Conservation (phyloP, 2,113 vertebrate species). For the Eptesicus fuscus region DNA sequence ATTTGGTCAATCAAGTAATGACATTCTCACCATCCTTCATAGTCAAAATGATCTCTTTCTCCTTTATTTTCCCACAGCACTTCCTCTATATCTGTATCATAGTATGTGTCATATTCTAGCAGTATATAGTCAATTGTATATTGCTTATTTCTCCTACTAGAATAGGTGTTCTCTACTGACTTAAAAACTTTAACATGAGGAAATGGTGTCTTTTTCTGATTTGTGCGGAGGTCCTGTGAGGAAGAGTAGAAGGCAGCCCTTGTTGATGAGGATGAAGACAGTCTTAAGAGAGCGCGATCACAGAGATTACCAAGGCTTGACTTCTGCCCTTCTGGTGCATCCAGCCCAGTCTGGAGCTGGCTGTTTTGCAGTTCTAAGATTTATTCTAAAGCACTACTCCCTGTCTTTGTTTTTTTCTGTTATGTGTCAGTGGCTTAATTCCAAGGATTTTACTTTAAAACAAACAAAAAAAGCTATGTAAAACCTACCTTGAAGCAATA, state of each 20-base stretch:
- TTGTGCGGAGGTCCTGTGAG: background rate
- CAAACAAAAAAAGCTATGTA: background rate
- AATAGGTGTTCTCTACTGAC: background rate
- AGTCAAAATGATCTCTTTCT: background rate
- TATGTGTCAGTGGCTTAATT: background rate
- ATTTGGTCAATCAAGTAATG: background rate
- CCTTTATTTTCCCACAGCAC: background rate
- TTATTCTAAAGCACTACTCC: background rate
- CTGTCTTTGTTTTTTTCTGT: background rate
- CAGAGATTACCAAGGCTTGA: background rate
- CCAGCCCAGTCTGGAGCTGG: background rate
- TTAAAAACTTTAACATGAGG: background rate
- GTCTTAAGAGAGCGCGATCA: background rate
- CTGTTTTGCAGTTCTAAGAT: background rate
- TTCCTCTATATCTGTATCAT: background rate
- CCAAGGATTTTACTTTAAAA: slow-evolving; percentile 23
- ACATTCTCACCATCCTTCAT: background rate
- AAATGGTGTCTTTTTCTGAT: background rate
- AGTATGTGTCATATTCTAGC: background rate
- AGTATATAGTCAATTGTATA: background rate
- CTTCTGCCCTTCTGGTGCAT: background rate
- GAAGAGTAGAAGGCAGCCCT: background rate
- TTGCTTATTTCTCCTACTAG: background rate
- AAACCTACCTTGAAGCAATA: background rate
- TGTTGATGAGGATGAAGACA: background rate